phyloP scores from a whole-genome alignment of 2,797 vertebrate genomes.

The Bufotes viridis region DNA sequence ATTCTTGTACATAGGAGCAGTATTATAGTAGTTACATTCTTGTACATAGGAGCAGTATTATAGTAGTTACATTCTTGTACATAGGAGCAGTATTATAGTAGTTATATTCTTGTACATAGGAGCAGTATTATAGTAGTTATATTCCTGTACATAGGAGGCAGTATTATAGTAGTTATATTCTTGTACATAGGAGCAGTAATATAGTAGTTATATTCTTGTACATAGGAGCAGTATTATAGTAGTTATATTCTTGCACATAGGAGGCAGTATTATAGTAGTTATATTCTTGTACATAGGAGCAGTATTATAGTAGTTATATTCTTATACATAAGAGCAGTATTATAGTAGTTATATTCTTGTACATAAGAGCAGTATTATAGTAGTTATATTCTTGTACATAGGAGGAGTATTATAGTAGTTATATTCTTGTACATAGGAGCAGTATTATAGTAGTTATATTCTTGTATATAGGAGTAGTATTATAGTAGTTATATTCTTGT shows the following conservation, averaged over 20 bases:
- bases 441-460: background rate
- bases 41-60: no score
- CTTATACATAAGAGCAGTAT: background rate
- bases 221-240: background rate
- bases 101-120: background rate
- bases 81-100: no score
- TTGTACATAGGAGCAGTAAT: background rate
- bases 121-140: background rate
- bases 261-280: slow-evolving; percentile 1
- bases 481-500: no score
- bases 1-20: no score
- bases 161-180: slow-evolving; percentile 12
- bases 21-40: no score
- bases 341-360: slow-evolving; percentile 5
- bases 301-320: slow-evolving; percentile 12
- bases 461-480: no score
- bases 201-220: slow-evolving; percentile 5
- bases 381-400: slow-evolving; percentile 4
- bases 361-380: background rate
- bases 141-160: no score
- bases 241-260: slow-evolving; percentile 1
- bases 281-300: no score
- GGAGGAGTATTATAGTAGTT: no score
- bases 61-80: no score
- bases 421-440: background rate